These are phyloP conservation scores for Falco columbarius DNA, from an alignment of 2,797 vertebrate species.

Conservation along the genomic window DNA sequence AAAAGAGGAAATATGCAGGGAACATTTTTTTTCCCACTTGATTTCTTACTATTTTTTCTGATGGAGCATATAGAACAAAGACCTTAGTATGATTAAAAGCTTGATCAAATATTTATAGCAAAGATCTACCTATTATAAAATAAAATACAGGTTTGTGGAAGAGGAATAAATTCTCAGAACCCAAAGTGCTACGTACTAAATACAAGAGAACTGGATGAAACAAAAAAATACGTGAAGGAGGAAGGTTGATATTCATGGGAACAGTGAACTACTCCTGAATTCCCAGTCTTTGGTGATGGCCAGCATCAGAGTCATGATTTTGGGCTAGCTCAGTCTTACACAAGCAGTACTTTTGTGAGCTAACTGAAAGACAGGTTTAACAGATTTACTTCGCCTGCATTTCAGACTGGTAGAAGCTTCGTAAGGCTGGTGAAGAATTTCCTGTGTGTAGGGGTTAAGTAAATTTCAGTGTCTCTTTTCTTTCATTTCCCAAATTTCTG, in stretches of 20 bases:
- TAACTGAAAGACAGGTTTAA: background rate
- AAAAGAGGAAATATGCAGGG: background rate
- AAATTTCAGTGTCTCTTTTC: background rate
- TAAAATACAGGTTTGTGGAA: background rate
- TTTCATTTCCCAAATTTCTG: background rate
- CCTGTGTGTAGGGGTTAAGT: background rate
- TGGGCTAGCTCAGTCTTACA: background rate
- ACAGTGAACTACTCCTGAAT: background rate
- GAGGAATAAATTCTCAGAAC: background rate
- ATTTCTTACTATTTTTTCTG: background rate
- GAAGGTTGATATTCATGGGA: background rate
- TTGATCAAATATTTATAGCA: background rate
- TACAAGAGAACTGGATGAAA: background rate
- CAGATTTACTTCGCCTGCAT: background rate
- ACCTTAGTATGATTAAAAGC: background rate
- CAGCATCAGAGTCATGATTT: background rate
- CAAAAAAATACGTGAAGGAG: background rate
- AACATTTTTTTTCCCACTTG: background rate
- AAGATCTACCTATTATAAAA: background rate
- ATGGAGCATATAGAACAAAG: background rate
- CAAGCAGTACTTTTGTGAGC: background rate
- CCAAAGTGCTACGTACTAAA: background rate
- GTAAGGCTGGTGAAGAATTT: background rate
- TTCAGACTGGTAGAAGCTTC: background rate
- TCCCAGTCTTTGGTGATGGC: background rate